Evolutionary conservation across 2,113 vertebrate genomes (phyloP).

Genomic region (Phaethon lepturus): DNA sequence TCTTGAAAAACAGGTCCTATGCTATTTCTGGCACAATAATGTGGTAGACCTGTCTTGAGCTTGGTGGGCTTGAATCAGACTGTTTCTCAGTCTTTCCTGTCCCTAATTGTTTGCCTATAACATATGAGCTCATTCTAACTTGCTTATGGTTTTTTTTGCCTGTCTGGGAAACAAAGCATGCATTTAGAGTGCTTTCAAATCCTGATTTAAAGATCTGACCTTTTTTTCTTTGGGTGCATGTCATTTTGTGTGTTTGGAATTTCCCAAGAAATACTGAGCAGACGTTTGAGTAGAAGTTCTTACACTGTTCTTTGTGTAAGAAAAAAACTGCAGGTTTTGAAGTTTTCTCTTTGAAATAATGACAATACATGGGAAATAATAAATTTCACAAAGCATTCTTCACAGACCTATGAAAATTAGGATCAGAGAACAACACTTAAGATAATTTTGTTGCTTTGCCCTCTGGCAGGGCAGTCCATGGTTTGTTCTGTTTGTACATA

Average conservation of each 20-base stretch:
- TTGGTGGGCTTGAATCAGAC: not conserved
- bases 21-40: not conserved
- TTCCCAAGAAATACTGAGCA: not conserved
- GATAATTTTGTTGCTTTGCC: not conserved
- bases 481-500: not conserved
- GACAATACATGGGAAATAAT: not conserved
- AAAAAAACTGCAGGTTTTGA: not conserved
- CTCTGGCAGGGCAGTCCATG: not conserved
- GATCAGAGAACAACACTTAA: not conserved
- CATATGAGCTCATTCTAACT: not conserved
- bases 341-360: not conserved
- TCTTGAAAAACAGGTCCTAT: not conserved
- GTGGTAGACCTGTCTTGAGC: not conserved
- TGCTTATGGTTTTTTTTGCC: not conserved
- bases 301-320: not conserved
- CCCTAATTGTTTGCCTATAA: not conserved
- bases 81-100: not conserved
- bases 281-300: not conserved
- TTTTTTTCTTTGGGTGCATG: not conserved
- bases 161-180: not conserved
- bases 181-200: not conserved
- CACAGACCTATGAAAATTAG: not conserved
- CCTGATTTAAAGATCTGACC: not conserved
- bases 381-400: not conserved
- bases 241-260: not conserved